Percentiles rank a stretch among this genome's conserved stretches.
Evolutionary conservation across 2,113 vertebrate genomes (phyloP).

Genomic region (Chloropsis cyanopogon): DNA sequence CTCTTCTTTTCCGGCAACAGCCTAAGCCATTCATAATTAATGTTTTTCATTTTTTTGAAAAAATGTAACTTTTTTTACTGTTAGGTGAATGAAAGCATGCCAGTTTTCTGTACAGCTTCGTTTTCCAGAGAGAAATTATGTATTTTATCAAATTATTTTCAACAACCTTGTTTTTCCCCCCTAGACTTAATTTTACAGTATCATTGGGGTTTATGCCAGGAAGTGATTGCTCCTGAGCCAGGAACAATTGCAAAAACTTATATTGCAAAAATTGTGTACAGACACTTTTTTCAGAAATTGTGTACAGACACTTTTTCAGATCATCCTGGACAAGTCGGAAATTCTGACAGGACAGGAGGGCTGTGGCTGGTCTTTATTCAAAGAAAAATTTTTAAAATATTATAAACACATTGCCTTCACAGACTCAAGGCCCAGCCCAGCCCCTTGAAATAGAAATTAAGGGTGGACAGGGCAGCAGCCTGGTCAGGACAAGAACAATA

Average conservation of each 20-base stretch:
- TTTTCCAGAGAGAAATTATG: background rate
- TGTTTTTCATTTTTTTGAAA: background rate
- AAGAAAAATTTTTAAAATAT: background rate
- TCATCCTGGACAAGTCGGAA: background rate
- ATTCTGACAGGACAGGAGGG: background rate
- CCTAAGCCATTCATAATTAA: background rate
- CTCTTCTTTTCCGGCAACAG: background rate
- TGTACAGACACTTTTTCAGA: background rate
- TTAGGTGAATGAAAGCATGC: background rate
- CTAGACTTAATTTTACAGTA: background rate
- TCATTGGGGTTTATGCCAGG: background rate
- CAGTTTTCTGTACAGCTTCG: background rate
- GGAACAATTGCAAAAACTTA: background rate
- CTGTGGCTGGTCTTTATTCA: background rate
- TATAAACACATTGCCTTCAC: background rate
- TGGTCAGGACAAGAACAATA: background rate
- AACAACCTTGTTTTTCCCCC: background rate
- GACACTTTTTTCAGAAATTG: background rate
- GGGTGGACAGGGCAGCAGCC: background rate
- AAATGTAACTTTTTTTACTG: background rate
- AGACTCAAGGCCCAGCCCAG: background rate
- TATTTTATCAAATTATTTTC: background rate
- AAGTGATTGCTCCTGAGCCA: background rate
- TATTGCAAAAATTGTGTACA: background rate
- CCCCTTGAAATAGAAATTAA: background rate